Conservation (phyloP, 1,140 invertebrate species). For the Calosoma granatense region DNA sequence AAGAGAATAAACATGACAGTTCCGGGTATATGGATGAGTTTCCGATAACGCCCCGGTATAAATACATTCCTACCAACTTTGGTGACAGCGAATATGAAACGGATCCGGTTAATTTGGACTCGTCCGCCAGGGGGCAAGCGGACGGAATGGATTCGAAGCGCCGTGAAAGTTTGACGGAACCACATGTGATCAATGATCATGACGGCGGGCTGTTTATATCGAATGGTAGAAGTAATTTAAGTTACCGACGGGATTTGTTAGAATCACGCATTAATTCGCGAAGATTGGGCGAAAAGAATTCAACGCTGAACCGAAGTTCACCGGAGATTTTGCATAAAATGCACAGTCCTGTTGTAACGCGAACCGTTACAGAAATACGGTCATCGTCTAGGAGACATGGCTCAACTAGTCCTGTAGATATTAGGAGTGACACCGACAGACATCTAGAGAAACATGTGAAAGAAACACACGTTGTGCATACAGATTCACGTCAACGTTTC, state of each 20-base stretch:
- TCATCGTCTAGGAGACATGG: slow-evolving; percentile 38
- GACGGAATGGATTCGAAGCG: slow-evolving; percentile 54
- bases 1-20: not conserved
- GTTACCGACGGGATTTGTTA: slow-evolving; percentile 58
- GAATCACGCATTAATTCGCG: slow-evolving; percentile 59
- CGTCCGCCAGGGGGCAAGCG: slow-evolving; percentile 45
- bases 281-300: slow-evolving; percentile 40
- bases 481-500: no score
- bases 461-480: slow-evolving; percentile 38
- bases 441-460: slow-evolving; percentile 43
- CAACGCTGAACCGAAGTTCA: slow-evolving; percentile 38
- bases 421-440: slow-evolving; percentile 40
- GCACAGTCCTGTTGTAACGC: slow-evolving; percentile 37
- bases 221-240: slow-evolving; percentile 46
- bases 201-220: slow-evolving; percentile 26
- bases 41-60: slow-evolving; percentile 29
- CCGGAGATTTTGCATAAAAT: no score
- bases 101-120: slow-evolving; percentile 31
- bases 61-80: slow-evolving; percentile 21
- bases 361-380: slow-evolving; percentile 40
- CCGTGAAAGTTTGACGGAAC: slow-evolving; percentile 38
- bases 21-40: slow-evolving; percentile 20
- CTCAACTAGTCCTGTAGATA: slow-evolving; percentile 34
- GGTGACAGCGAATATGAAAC: slow-evolving; percentile 15
- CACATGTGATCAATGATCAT: slow-evolving; percentile 18